Evolutionary conservation across 30 jellyfish, hydroid and myxozoan species (phyloP), one percentile per base, ranked within the genome.

Genomic region (Nemopilema nomurai): DNA sequence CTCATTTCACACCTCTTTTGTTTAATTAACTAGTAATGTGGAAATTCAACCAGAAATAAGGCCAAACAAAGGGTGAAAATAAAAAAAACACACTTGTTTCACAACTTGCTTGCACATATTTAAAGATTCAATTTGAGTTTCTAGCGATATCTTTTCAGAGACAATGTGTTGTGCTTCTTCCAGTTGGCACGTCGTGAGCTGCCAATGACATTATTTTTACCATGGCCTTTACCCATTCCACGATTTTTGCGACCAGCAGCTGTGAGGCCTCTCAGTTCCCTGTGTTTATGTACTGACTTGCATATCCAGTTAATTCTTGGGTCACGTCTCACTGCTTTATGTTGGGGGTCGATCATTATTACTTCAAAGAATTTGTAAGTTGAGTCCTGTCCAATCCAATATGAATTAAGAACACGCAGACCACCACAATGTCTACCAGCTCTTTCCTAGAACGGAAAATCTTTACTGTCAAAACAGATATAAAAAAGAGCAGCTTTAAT

Each of bases 171-270:
- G 85, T 92, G 98, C 49, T 87, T 84, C 97, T 96, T 96, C 99
- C 99, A 96, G 89, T 80, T 87, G 64, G 98, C 98, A 84, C 96
- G 98, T 31, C 99, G 76, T 28, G 98, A 91, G 73, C 99, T 90
- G 62, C 98, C 98, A 52, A 88, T 96, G 76, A 92, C 97, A 72
- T 96, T 91, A 74, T 92, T 96, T 65, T 67, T 87, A 32, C 98
- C 98, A 89, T 96, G 99, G 31, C 99, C 99, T 82, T 96, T 96
- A 28, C 97, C 89, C 96, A 96, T 89, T 49, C 99, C 99, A 76
- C 99, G 97, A 72, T 92, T 91, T 88, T 96, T 96, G 64, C 97
- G 96, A 25, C 98, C 98, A 23, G 99, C 99, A 67, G 98, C 96
- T 28, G 99, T 96, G 22, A 96, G 97, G 29, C 99, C 99, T 66